Percentiles rank a stretch among this genome's conserved stretches.
Evolutionary conservation across 2,797 vertebrate species (phyloP).

Genomic region (Pantherophis alleghaniensis): DNA sequence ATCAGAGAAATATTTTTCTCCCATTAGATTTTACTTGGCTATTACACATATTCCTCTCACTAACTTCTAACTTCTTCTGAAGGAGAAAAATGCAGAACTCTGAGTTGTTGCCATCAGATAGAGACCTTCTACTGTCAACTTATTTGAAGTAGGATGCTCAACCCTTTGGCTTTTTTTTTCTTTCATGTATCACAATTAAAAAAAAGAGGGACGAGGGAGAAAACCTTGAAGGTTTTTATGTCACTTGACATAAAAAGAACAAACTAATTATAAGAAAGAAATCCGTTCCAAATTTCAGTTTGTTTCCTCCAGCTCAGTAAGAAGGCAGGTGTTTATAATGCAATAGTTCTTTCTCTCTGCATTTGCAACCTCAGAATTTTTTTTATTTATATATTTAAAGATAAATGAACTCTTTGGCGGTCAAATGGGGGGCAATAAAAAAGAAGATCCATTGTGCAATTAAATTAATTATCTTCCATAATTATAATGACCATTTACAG

Average conservation of each 20-base stretch:
- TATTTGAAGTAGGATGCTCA: slow-evolving; percentile 28
- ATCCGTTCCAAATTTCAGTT: slow-evolving; percentile 41
- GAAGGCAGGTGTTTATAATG: slow-evolving; percentile 43
- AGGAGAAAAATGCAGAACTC: slow-evolving; percentile 16
- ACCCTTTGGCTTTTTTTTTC: slow-evolving; percentile 36
- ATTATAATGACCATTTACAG: not conserved
- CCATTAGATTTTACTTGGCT: not conserved
- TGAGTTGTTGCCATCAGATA: slow-evolving; percentile 29
- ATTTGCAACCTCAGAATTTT: slow-evolving; percentile 15
- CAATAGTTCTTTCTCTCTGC: not conserved
- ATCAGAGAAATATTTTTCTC: not conserved
- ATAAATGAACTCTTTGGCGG: not conserved
- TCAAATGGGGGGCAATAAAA: not conserved
- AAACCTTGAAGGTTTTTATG: slow-evolving; percentile 18
- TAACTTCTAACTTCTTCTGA: slow-evolving; percentile 14
- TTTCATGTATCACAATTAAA: slow-evolving; percentile 23
- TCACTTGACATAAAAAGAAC: slow-evolving; percentile 44
- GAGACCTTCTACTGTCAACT: slow-evolving; percentile 14
- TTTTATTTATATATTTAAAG: not conserved
- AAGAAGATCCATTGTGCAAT: not conserved
- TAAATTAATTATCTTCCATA: not conserved
- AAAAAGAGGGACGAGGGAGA: slow-evolving; percentile 7
- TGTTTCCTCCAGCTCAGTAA: slow-evolving; percentile 15
- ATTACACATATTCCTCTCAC: slow-evolving; percentile 22
- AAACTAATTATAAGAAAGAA: slow-evolving; percentile 61